These are phyloP conservation scores for Mallateleia sp. DNA, from an alignment of 2,888 invertebrate genomes.

Conservation along the genomic window DNA sequence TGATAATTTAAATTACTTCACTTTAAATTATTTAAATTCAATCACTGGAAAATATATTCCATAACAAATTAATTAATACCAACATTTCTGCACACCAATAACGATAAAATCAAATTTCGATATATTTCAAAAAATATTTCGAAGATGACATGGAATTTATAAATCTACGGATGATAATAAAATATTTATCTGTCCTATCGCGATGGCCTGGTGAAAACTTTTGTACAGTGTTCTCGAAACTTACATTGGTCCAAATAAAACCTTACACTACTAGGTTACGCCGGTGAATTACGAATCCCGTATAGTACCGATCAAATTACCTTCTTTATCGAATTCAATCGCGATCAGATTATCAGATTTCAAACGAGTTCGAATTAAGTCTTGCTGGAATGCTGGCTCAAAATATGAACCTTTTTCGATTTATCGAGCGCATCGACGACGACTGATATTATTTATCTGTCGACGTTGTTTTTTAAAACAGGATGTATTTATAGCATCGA, in stretches of 20 bases:
- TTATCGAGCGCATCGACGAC: background rate
- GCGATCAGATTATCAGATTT: slow-evolving; percentile 58
- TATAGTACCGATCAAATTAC: slow-evolving; percentile 56
- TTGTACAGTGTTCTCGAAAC: slow-evolving; percentile 20
- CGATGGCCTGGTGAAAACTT: background rate
- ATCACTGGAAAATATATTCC: no score
- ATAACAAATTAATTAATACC: no score
- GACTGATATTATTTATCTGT: slow-evolving; percentile 22
- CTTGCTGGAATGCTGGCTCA: slow-evolving; percentile 16
- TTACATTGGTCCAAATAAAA: slow-evolving; percentile 35
- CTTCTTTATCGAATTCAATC: slow-evolving; percentile 58
- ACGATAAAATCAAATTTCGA: no score
- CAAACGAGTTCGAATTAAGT: slow-evolving; percentile 59
- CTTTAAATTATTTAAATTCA: no score
- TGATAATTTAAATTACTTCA: no score
- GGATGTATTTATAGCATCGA: background rate
- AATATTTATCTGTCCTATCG: slow-evolving; percentile 17
- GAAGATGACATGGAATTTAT: background rate
- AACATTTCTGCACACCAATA: no score
- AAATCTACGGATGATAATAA: background rate
- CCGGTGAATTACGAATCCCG: slow-evolving; percentile 25
- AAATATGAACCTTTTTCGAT: slow-evolving; percentile 36
- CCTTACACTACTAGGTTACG: slow-evolving; percentile 27
- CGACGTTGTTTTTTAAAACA: background rate
- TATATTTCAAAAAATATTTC: background rate